phyloP scores from a whole-genome alignment of 2,888 invertebrate species.

The Synergus laeviventris region DNA sequence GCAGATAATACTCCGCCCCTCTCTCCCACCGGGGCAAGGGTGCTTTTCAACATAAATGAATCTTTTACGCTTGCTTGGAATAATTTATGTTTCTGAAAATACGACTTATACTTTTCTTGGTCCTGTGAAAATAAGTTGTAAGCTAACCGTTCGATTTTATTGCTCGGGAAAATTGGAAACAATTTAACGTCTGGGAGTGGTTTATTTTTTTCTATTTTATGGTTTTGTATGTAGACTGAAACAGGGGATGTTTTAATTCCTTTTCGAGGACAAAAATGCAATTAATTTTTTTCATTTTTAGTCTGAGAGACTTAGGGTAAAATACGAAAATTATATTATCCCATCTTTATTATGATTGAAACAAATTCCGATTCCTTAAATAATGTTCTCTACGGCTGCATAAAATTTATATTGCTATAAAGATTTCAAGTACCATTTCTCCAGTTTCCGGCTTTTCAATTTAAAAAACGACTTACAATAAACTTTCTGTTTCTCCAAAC shows the following conservation, averaged over 20 bases:
- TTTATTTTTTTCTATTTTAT: not conserved
- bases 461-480: slow-evolving; percentile 17
- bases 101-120: not conserved
- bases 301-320: not conserved
- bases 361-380: not conserved
- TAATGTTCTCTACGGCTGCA: not conserved
- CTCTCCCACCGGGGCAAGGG: too few species aligned
- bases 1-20: too few species aligned
- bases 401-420: slow-evolving; percentile 10
- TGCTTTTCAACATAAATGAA: too few species aligned
- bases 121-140: not conserved
- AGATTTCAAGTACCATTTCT: not conserved
- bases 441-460: not conserved
- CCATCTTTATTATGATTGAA: too few species aligned
- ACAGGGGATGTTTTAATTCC: not conserved
- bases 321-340: too few species aligned
- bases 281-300: not conserved
- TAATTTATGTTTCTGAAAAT: not conserved
- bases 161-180: not conserved
- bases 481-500: not conserved
- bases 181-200: not conserved
- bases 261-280: not conserved
- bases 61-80: not conserved
- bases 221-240: not conserved
- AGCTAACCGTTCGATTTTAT: not conserved